Evolutionary conservation across 1,140 invertebrate species (phyloP).

Genomic region (Lasioglossum baleicum): DNA sequence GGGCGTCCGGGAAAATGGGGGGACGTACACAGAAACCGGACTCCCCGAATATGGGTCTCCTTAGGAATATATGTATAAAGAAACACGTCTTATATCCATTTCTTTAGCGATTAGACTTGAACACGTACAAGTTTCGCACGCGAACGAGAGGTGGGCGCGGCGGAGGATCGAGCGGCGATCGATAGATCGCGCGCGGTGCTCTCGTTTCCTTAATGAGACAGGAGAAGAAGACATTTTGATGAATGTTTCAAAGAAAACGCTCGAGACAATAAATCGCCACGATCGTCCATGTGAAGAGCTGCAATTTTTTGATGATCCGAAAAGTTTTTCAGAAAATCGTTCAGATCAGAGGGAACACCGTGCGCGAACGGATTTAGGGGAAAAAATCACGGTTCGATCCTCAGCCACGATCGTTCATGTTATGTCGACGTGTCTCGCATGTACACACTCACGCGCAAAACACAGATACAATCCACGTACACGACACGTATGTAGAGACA

Average conservation of each 20-base stretch:
- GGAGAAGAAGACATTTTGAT: too few relatives aligned
- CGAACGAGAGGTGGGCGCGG: not conserved
- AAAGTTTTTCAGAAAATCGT: not conserved
- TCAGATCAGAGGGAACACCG: conserved; percentile 12
- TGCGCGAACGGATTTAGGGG: not conserved
- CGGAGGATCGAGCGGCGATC: conserved; percentile 10
- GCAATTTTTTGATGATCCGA: not conserved
- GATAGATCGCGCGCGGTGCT: not conserved
- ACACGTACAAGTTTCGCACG: conserved; percentile 20
- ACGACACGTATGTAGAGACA: conserved; percentile 1
- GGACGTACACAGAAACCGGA: not conserved
- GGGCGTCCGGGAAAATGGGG: not conserved
- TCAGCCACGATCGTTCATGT: not conserved
- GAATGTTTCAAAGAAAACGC: not conserved
- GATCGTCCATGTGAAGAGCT: not conserved
- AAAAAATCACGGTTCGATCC: conserved; percentile 25
- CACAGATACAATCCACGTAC: not conserved
- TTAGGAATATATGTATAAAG: conserved; percentile 20
- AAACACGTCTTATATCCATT: conserved; percentile 10
- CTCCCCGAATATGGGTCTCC: not conserved
- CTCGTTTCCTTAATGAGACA: not conserved
- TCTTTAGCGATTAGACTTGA: conserved; percentile 20
- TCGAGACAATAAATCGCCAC: conserved; percentile 6
- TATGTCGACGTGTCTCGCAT: conserved; percentile 3
- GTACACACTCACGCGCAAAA: conserved; percentile 2